Base-by-base conservation (phyloP, 2,797 vertebrate genomes). In the Echeneis naucrates region DNA sequence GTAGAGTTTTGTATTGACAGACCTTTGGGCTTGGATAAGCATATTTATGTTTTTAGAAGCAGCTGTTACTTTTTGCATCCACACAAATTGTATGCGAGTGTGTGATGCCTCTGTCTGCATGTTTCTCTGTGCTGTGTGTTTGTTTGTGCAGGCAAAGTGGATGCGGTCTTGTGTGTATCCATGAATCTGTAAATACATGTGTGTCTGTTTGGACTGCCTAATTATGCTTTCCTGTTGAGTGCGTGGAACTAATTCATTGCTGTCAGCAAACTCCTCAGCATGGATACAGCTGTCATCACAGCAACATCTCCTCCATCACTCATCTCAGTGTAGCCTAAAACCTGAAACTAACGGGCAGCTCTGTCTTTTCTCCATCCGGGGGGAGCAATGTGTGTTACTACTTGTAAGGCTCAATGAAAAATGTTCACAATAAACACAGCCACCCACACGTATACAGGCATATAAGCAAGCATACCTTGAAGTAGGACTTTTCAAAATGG, bases 201-300 rank as follows among this genome's bases (percentile, higher is more conserved):
- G 53, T 60, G 52, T 84, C 64, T 81, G 61, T 83, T 88, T 80
- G 33, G 72, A 75, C 68, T 88, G 68, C 51, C 57, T 92, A 88
- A 91, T 91, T 89, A 83, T 2, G 45, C 78, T 83, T 83, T 83
- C 80, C 85, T 19, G 47, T 80, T 16, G 81, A 84, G 82, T 75
- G 87, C 78, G 83, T 87, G 75, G 70, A 87, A 83, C 81, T 88
- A 84, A 92, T 91, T 87, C 80, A 85, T 83, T 74, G 65, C 81
- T 88, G 87, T 90, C 86, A 69, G 87, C 88, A 89, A 91, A 92
- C 88, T 89, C 81, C 81, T 86, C 83, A 73, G 80, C 87, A 55
- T 72, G 77, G 69, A 62, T 85, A 64, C 82, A 90, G 75, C 83
- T 88, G 91, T 89, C 84, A 84, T 63, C 74, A 73, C 68, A n/a